Evolutionary conservation across 2,113 vertebrate species (phyloP).

Genomic region (Pteronura brasiliensis): DNA sequence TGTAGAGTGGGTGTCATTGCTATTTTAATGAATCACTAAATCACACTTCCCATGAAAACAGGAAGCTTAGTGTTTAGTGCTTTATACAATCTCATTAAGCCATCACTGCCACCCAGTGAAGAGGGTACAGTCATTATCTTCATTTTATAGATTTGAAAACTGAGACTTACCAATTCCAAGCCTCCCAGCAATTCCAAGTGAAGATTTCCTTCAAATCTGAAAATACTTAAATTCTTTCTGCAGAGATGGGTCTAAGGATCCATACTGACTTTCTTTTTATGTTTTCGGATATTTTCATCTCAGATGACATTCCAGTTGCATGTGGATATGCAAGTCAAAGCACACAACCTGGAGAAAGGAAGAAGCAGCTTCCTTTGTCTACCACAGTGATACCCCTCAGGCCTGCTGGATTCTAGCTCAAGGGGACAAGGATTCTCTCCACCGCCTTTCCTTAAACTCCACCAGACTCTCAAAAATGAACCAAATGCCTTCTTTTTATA

Average conservation of each 20-base stretch:
- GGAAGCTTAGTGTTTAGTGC: neutral
- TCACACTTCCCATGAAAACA: slow-evolving; percentile 6
- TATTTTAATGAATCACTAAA: slow-evolving; percentile 21
- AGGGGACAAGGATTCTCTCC: neutral
- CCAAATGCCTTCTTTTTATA: neutral
- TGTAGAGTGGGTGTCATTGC: neutral
- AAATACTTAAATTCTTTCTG: neutral
- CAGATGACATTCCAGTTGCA: neutral
- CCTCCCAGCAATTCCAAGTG: neutral
- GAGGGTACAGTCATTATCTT: neutral
- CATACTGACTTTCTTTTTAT: neutral
- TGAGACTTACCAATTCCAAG: neutral
- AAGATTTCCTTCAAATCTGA: neutral
- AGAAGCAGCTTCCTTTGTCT: neutral
- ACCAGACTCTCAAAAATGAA: neutral
- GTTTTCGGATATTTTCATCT: neutral
- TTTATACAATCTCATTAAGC: neutral
- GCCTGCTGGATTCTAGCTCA: neutral
- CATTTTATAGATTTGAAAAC: neutral
- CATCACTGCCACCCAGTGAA: neutral
- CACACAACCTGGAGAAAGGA: neutral
- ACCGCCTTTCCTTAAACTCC: neutral
- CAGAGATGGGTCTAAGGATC: neutral
- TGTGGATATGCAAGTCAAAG: neutral
- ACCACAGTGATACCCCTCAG: neutral